A percentile compares a stretch with the other conserved stretches of the same genome.
Evolutionary conservation across 2,797 vertebrate genomes (phyloP).

Genomic region (Threskiornis aethiopicus): DNA sequence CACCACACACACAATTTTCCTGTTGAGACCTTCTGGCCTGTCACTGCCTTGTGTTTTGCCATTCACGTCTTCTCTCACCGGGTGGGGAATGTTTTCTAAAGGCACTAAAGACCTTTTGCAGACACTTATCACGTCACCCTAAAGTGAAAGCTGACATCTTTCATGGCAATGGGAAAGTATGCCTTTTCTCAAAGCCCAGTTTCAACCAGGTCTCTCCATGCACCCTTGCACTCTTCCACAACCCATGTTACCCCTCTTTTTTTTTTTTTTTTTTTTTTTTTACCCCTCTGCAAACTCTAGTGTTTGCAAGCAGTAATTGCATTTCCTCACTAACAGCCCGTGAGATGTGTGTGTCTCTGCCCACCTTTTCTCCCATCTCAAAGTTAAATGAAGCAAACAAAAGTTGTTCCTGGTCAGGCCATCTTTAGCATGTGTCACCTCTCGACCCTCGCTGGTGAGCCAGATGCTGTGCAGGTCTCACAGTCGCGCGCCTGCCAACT

Average conservation of each 20-base stretch:
- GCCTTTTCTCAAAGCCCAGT: neutral
- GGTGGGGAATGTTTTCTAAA: neutral
- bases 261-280: no score
- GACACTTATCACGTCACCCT: neutral
- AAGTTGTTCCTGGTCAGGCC: neutral
- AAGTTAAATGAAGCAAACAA: neutral
- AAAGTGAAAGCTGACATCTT: neutral
- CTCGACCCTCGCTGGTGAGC: constrained; percentile 2
- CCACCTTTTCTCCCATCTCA: neutral
- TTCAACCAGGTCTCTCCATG: neutral
- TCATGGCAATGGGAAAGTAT: neutral
- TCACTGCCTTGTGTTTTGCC: neutral
- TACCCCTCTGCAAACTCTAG: neutral
- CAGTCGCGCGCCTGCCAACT: neutral
- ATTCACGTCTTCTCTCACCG: neutral
- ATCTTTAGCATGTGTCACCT: constrained; percentile 11
- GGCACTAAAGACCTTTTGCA: neutral
- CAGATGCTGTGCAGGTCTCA: constrained; percentile 46
- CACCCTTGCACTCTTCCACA: neutral
- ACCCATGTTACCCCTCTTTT: neutral
- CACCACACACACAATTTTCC: neutral
- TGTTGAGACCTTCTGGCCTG: neutral
- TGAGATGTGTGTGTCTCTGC: neutral
- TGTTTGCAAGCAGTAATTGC: neutral
- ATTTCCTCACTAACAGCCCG: neutral